Evolutionary conservation across 2,113 vertebrate genomes (phyloP).

Genomic region (Rhynchomys soricoides): DNA sequence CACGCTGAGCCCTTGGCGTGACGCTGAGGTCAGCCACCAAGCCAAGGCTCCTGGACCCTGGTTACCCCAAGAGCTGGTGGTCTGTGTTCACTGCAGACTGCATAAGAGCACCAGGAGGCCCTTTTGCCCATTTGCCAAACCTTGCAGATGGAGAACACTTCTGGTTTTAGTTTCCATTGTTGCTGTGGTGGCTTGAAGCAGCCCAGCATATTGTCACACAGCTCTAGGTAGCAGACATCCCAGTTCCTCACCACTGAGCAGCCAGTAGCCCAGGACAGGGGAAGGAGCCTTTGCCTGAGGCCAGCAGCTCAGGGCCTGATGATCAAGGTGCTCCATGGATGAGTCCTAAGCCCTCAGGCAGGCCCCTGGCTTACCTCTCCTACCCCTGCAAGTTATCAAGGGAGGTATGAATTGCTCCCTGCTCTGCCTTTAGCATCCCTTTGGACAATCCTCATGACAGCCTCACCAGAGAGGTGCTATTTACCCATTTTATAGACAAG

Average conservation of each 20-base stretch:
- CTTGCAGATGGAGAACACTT: background rate
- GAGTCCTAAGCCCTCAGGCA: background rate
- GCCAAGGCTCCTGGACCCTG: background rate
- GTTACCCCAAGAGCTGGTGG: background rate
- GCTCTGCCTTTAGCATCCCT: background rate
- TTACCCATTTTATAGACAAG: background rate
- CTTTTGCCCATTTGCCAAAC: no score
- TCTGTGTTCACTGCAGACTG: background rate
- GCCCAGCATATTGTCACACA: background rate
- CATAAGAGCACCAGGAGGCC: no score
- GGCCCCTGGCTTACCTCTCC: background rate
- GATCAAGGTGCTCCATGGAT: fast-evolving
- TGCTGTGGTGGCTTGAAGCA: background rate
- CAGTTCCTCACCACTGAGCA: background rate
- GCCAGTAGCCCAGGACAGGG: background rate
- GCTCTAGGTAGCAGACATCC: background rate
- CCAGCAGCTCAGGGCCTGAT: background rate
- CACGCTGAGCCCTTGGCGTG: fast-evolving
- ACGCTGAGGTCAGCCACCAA: background rate
- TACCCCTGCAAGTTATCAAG: fast-evolving
- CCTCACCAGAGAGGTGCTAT: background rate
- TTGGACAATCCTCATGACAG: background rate
- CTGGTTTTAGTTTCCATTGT: background rate
- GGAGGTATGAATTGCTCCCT: fast-evolving
- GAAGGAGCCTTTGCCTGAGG: background rate